phyloP scores from a whole-genome alignment of 2,113 vertebrate species.

The Lipophrys pholis region DNA sequence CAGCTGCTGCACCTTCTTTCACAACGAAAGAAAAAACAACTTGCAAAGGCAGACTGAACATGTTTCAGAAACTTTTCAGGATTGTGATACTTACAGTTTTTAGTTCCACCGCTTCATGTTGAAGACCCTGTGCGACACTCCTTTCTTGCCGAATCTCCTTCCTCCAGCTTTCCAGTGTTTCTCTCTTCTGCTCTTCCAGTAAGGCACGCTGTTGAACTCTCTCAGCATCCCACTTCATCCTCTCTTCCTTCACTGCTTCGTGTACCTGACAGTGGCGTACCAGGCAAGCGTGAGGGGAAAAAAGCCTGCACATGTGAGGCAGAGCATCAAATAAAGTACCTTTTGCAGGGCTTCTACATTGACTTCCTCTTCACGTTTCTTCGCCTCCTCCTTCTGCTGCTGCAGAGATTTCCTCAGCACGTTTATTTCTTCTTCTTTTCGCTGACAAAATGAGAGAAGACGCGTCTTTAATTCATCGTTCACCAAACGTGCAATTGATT shows the following conservation, averaged over 20 bases:
- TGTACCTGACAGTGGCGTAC: conserved; percentile 49
- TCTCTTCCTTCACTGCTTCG: conserved; percentile 57
- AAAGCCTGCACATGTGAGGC: neutral
- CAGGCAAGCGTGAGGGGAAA: neutral
- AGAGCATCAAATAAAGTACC: conserved; percentile 35
- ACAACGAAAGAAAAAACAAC: conserved; percentile 1
- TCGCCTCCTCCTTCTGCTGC: conserved; percentile 63
- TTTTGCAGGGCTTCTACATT: conserved; percentile 62
- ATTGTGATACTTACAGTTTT: conserved; percentile 74
- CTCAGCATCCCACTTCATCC: conserved; percentile 66
- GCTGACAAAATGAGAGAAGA: conserved; percentile 49
- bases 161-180: conserved; percentile 64
- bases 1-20: conserved; percentile 80
- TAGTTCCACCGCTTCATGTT: conserved; percentile 75
- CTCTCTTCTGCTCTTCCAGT: conserved; percentile 56
- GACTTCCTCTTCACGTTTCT: conserved; percentile 64
- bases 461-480: too few relatives aligned
- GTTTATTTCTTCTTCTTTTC: conserved; percentile 75
- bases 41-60: neutral
- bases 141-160: conserved; percentile 71
- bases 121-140: conserved; percentile 53
- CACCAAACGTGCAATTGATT: too few relatives aligned
- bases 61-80: neutral
- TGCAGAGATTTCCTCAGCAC: conserved; percentile 66
- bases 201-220: conserved; percentile 8